Evolutionary conservation across 1,140 invertebrate species (phyloP), one percentile per base, ranked within the genome.

Genomic region (Cydia strobilella): DNA sequence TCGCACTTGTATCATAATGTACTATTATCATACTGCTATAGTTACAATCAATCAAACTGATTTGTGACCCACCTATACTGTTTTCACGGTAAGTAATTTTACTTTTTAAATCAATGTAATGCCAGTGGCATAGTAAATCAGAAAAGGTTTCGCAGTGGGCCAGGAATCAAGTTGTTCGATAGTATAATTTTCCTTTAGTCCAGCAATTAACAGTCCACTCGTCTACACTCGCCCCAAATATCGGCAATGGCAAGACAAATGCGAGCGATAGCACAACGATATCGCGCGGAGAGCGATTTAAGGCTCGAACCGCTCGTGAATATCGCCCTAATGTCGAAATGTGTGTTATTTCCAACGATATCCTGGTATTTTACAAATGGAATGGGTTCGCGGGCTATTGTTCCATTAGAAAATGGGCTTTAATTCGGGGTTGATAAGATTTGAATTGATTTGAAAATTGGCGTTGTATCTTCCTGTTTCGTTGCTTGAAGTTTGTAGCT

Each of bases 201-300:
- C 1, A 54, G 20, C 5, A 7, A 18, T 7, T n/a, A 18, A 54
- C 15, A n/a, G n/a, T 54, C 15, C 54, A 10, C 45, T 10, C 23
- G 48, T 77, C 42, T 78, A 65, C 54, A 73, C 18, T 15, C 45
- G 15, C 63, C 79, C 76, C 77, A 76, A 78, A 45, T 75, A 81
- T 81, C 72, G 48, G 71, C 76, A 76, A 79, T 77, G 15, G 77
- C 71, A 78, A 79, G 80, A 81, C 80, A 81, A 81, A 81, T 81
- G 80, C 75, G 35, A 48, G 31, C 77, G 80, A 81, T 81, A 81
- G 66, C 35, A 65, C 74, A 77, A 75, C 76, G 77, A 79, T 81
- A 79, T 73, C 74, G 78, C 76, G 63, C 25, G 75, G 75, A 69
- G 74, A 76, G 75, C 77, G 80, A 81, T 79, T 79, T 81, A 79